Base-by-base conservation (phyloP, 2,113 vertebrate species). In the Callocephalon fimbriatum region DNA sequence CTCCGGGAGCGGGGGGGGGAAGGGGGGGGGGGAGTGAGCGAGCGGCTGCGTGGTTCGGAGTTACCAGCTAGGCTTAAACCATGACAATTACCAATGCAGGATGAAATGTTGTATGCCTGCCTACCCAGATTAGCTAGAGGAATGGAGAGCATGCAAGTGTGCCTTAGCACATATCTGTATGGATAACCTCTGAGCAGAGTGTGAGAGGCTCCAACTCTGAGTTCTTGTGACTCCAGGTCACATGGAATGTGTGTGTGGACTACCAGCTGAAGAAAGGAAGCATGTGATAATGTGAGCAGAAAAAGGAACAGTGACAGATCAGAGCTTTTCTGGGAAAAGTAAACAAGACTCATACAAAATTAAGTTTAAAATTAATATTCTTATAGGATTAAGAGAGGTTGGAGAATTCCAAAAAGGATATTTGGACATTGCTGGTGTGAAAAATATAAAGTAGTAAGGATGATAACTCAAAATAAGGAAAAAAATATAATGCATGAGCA, bases 151-250 rank as follows among this genome's bases (percentile, higher is more conserved):
- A 51, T 16, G 29, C 44, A 68, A 56, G 20, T 9, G 68, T 4
- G 44, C 13, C 50, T 77, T 9, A 38, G 53, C 0, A 0, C 44
- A 12, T 9, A 58, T 29, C 38, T 1, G 0, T 29, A 58, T 0
- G 1, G 20, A 61, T 23, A 58, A 86, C 10, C 13, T 48, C 10
- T 21, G 18, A 70, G 37, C n/a, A 53, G n/a, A 53, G 7, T 2
- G 15, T 7, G 25, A 77, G 37, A 70, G 68, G 15, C 37, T 89
- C 27, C 53, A 61, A 7, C 29, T 68, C 15, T 0, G 1, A 75
- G 32, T 13, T 67, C 26, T n/a, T 62, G 15, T 50, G 38, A 88
- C 15, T 32, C 61, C 51, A 38, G 38, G 15, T 45, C 37, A 73
- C 37, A 19, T 0, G 1, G 63, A 89, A 80, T 11, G 29, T 38